Percentiles rank a stretch among this genome's conserved stretches.
phyloP scores from a whole-genome alignment of 2,113 vertebrate genomes.

The Oreochromis niloticus region DNA sequence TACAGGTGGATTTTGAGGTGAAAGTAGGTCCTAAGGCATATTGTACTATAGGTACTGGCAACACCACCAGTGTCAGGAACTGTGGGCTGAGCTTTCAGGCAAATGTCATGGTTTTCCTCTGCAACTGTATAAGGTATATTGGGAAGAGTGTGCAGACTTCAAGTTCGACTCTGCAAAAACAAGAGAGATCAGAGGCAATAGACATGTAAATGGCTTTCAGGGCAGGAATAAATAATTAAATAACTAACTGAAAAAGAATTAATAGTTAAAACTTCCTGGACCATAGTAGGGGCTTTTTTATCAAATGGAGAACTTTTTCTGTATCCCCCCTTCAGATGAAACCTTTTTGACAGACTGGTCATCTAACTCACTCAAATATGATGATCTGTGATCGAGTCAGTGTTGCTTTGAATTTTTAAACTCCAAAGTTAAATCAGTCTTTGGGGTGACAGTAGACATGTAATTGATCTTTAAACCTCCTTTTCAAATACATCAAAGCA shows the following conservation, averaged over 20 bases:
- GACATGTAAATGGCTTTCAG: background rate
- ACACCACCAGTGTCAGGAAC: background rate
- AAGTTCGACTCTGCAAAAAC: background rate
- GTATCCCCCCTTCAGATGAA: background rate
- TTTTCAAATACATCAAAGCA: constrained; percentile 43
- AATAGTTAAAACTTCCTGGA: background rate
- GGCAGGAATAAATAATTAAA: background rate
- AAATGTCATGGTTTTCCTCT: background rate
- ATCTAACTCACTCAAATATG: background rate
- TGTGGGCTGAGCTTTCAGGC: background rate
- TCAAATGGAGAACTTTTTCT: background rate
- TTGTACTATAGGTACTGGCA: background rate
- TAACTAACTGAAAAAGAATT: background rate
- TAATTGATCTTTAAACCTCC: constrained; percentile 44
- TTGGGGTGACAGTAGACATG: constrained; percentile 5
- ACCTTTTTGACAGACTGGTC: background rate
- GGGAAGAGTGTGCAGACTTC: background rate
- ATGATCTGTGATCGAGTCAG: background rate
- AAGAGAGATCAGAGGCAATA: background rate
- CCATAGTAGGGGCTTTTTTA: background rate
- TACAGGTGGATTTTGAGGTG: background rate
- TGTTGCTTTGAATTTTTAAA: background rate
- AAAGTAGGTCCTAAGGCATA: background rate
- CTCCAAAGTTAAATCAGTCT: background rate
- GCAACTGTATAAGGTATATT: background rate